Conservation (phyloP, 2,797 vertebrate genomes). For the Myotis daubentonii region DNA sequence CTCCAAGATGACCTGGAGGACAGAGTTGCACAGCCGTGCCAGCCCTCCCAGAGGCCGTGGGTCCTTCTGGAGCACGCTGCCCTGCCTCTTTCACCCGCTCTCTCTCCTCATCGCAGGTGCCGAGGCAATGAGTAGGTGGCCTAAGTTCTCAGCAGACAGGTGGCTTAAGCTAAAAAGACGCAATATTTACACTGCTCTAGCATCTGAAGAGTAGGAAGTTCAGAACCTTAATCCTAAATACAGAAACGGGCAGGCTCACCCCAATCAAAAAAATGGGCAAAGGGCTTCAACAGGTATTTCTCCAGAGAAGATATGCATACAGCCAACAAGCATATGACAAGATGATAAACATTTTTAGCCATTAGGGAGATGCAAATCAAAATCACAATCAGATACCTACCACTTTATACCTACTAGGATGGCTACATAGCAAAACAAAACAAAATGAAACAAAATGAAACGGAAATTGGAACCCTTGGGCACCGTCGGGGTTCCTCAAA, state of each 20-base stretch:
- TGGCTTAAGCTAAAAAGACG: conserved; percentile 40
- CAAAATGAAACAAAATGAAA: not conserved
- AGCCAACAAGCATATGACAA: not conserved
- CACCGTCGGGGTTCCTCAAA: not conserved
- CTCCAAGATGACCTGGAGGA: not conserved
- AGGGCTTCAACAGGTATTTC: conserved; percentile 14
- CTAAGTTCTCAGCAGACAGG: not conserved
- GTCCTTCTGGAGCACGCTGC: not conserved
- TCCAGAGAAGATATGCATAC: not conserved
- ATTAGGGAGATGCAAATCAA: conserved; percentile 23
- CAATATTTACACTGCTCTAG: not conserved
- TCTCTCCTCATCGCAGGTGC: not conserved
- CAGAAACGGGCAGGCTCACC: conserved; percentile 8
- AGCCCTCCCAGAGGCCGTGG: not conserved
- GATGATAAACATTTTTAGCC: not conserved
- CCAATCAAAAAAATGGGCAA: conserved; percentile 19
- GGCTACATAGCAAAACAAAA: not conserved
- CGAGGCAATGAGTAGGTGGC: not conserved
- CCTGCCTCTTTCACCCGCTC: not conserved
- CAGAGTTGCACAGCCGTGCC: not conserved
- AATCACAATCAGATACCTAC: not conserved
- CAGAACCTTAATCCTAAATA: conserved; percentile 16
- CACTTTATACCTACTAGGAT: not conserved
- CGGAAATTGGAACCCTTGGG: not conserved
- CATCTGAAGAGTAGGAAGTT: not conserved